These are phyloP conservation scores for Aleiodes sp. DNA, from an alignment of 1,140 invertebrate species.

Conservation along the genomic window DNA sequence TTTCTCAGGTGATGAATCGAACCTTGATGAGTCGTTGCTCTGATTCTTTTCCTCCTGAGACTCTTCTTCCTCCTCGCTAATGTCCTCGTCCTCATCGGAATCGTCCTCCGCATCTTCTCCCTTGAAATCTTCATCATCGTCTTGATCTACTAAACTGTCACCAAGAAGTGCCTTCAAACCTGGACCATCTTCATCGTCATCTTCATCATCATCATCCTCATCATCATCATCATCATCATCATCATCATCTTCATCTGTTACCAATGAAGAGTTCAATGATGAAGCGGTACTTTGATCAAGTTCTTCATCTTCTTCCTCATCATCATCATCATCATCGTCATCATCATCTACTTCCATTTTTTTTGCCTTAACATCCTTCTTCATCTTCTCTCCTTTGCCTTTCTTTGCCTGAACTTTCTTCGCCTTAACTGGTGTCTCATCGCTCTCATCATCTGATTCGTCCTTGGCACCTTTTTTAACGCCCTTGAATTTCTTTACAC, in stretches of 20 bases:
- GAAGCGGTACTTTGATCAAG: constrained; percentile 33
- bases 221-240: constrained; percentile 47
- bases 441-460: constrained; percentile 32
- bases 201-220: constrained; percentile 41
- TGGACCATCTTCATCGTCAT: constrained; percentile 23
- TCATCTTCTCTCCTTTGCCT: too few relatives aligned
- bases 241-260: constrained; percentile 35
- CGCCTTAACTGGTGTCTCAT: constrained; percentile 38
- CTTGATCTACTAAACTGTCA: constrained; percentile 48
- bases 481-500: constrained; percentile 27
- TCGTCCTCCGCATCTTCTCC: constrained; percentile 51
- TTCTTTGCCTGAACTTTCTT: too few relatives aligned
- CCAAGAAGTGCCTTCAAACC: constrained; percentile 44
- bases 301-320: constrained; percentile 37
- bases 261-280: constrained; percentile 15
- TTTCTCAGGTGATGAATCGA: neutral
- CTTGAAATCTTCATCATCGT: constrained; percentile 54
- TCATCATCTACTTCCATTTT: constrained; percentile 36
- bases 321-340: constrained; percentile 27
- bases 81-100: constrained; percentile 24
- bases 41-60: constrained; percentile 7
- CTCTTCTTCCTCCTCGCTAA: constrained; percentile 33
- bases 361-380: constrained; percentile 37
- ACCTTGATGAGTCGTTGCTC: constrained; percentile 12
- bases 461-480: constrained; percentile 25